Conservation (phyloP, 1,140 invertebrate species). For the Pogonognathellus flavescens region DNA sequence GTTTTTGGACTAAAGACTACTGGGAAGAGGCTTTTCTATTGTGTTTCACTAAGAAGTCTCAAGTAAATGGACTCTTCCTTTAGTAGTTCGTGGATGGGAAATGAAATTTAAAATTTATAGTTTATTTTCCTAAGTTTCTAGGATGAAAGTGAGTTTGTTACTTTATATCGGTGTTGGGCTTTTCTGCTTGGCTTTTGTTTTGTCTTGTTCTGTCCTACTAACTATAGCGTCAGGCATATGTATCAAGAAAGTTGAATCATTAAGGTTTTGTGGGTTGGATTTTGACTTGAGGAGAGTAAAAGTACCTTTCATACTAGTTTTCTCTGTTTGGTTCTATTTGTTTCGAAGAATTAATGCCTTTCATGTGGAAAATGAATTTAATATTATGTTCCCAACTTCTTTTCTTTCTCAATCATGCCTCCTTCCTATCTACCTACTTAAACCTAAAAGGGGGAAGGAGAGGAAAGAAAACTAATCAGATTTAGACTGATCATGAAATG, state of each 20-base stretch:
- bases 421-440: neutral
- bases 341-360: neutral
- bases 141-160: constrained; percentile 14
- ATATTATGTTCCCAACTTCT: neutral
- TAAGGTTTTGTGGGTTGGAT: neutral
- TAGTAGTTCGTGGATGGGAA: constrained; percentile 11
- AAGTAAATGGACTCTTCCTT: constrained; percentile 27
- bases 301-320: neutral
- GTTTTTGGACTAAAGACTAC: constrained; percentile 1
- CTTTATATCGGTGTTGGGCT: constrained; percentile 6
- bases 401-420: neutral
- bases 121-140: constrained; percentile 38
- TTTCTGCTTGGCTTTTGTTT: constrained; percentile 11
- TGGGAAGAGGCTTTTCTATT: neutral
- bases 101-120: constrained; percentile 50
- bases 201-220: neutral
- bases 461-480: neutral
- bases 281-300: neutral
- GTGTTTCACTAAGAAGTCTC: neutral
- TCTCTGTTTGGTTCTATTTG: neutral
- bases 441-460: neutral
- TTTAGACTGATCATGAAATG: constrained; percentile 22
- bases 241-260: constrained; percentile 27
- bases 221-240: neutral
- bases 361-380: constrained; percentile 3